phyloP scores from a whole-genome alignment of 2,113 vertebrate species.

The Scortum barcoo region DNA sequence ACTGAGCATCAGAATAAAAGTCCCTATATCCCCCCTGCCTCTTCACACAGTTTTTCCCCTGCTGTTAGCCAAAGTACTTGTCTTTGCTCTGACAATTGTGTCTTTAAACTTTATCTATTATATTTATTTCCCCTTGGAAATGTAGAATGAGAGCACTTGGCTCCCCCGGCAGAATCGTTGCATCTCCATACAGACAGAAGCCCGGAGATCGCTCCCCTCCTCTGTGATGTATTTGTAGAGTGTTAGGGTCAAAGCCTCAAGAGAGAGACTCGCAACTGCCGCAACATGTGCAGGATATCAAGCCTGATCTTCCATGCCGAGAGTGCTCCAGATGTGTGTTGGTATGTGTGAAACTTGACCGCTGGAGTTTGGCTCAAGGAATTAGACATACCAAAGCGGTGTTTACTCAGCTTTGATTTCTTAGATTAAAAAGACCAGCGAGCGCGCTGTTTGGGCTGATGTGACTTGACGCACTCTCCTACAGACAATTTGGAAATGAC shows the following conservation, averaged over 20 bases:
- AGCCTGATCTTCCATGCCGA: conserved; percentile 57
- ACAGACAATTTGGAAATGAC: conserved; percentile 55
- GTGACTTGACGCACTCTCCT: conserved; percentile 49
- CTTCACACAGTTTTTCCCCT: conserved; percentile 18
- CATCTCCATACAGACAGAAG: conserved; percentile 73
- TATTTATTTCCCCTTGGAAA: conserved; percentile 59
- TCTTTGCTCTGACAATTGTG: conserved; percentile 49
- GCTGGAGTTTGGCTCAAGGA: conserved; percentile 68
- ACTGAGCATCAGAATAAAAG: conserved; percentile 29
- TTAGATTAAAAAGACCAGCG: conserved; percentile 72
- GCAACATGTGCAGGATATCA: conserved; percentile 75
- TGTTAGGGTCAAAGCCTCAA: conserved; percentile 63
- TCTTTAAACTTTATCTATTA: conserved; percentile 46
- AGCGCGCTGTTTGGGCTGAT: conserved; percentile 51
- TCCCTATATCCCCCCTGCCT: conserved; percentile 26
- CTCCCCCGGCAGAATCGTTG: conserved; percentile 44
- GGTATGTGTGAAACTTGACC: conserved; percentile 79
- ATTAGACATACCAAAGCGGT: conserved; percentile 70
- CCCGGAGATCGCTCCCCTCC: conserved; percentile 46
- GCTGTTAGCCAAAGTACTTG: conserved; percentile 35
- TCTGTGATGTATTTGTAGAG: conserved; percentile 62
- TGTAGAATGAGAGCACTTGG: conserved; percentile 46
- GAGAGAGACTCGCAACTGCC: conserved; percentile 34
- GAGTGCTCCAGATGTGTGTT: conserved; percentile 76
- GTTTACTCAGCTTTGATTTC: conserved; percentile 84